phyloP scores from a whole-genome alignment of 1,140 invertebrate genomes.

The Neodiprion virginianus region DNA sequence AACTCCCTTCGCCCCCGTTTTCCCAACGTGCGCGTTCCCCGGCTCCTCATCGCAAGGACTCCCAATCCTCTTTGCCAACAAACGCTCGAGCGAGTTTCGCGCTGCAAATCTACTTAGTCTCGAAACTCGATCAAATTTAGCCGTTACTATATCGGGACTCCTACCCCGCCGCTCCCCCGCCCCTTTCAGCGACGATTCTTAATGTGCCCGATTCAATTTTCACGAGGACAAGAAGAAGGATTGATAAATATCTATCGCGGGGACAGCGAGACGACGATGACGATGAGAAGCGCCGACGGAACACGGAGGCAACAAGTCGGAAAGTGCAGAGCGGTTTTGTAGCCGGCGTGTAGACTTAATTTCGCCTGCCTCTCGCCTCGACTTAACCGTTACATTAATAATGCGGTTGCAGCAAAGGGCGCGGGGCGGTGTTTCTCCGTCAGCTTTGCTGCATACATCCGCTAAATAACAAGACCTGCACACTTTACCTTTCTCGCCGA shows the following conservation, averaged over 20 bases:
- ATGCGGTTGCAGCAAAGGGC: too few relatives aligned
- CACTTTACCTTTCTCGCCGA: neutral
- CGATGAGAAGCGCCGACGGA: neutral
- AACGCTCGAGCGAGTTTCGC: constrained; percentile 4
- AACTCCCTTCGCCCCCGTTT: constrained; percentile 29
- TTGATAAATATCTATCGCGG: neutral
- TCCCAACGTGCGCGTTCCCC: neutral
- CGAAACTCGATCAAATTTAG: constrained; percentile 16
- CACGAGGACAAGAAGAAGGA: neutral
- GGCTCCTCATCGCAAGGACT: constrained; percentile 10
- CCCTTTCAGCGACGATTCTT: neutral
- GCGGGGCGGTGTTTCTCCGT: neutral
- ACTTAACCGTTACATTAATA: neutral
- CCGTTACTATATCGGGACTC: neutral
- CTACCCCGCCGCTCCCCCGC: neutral
- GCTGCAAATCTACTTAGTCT: constrained; percentile 14
- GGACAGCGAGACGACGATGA: neutral
- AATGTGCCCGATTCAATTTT: neutral
- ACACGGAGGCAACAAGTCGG: neutral
- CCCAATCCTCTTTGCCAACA: constrained; percentile 10
- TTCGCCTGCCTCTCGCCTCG: neutral
- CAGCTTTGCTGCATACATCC: neutral
- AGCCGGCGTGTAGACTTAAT: neutral
- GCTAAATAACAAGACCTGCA: neutral
- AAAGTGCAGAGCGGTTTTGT: neutral